phyloP scores from a whole-genome alignment of 2,888 invertebrate genomes.

The Euplexia lucipara region DNA sequence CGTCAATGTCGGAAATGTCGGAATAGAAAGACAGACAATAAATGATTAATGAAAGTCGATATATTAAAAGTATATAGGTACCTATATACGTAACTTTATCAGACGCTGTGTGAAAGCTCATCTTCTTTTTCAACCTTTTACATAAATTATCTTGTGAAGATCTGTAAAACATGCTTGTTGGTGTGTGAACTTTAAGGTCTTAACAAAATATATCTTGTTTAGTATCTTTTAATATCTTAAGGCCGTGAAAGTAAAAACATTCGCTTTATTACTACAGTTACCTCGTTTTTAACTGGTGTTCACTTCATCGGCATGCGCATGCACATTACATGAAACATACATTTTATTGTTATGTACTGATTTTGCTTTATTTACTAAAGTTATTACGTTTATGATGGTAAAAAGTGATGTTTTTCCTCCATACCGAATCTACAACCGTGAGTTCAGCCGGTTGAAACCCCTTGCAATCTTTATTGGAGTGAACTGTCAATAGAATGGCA shows the following conservation, averaged over 20 bases:
- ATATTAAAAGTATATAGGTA: background rate
- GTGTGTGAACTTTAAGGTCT: background rate
- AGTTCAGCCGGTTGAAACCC: no score
- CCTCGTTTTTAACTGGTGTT: constrained; percentile 15
- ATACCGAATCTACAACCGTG: no score
- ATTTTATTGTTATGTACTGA: background rate
- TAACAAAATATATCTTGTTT: constrained; percentile 1
- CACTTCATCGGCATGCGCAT: background rate
- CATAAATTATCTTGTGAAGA: constrained; percentile 3
- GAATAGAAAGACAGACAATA: constrained; percentile 4
- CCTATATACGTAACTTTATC: constrained; percentile 10
- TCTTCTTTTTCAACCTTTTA: constrained; percentile 3
- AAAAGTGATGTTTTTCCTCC: no score
- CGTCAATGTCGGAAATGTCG: constrained; percentile 1
- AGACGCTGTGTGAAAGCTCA: constrained; percentile 32
- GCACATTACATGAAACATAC: background rate
- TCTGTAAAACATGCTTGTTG: background rate
- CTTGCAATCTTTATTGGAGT: no score
- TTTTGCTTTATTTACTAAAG: no score
- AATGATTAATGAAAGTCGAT: constrained; percentile 16
- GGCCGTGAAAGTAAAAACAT: constrained; percentile 18
- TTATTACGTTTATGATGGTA: no score
- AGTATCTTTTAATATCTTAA: background rate
- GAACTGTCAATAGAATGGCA: no score
- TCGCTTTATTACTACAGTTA: constrained; percentile 15